A percentile compares a stretch with the other conserved stretches of the same genome.
Conservation (phyloP, 2,113 vertebrate genomes). For the Alethe castanea region DNA sequence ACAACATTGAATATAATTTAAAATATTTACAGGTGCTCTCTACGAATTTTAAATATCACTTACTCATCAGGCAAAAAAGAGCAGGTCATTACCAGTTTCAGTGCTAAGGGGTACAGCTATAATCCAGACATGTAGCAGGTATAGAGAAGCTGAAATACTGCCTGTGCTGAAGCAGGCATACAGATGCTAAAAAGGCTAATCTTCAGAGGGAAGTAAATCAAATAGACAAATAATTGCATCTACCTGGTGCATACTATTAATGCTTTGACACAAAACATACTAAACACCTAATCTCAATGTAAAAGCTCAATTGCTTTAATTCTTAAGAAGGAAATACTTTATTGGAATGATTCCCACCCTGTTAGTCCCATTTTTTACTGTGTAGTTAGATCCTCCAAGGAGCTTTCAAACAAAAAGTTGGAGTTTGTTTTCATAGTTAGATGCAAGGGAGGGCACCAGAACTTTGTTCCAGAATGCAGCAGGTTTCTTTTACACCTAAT, state of each 20-base stretch:
- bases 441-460: neutral
- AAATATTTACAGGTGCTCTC: neutral
- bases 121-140: no score
- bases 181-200: neutral
- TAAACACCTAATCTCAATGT: neutral
- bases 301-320: neutral
- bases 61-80: neutral
- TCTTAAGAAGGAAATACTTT: neutral
- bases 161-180: neutral
- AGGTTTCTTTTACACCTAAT: neutral
- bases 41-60: neutral
- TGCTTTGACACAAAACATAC: neutral
- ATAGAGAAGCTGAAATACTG: neutral
- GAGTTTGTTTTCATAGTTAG: neutral
- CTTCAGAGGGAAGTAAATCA: neutral
- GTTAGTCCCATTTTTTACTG: neutral
- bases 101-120: rapidly evolving
- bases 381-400: neutral
- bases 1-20: neutral
- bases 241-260: rapidly evolving
- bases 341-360: neutral
- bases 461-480: neutral
- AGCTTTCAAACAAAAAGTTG: neutral
- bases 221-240: neutral
- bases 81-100: neutral